Evolutionary conservation across 2,797 vertebrate species (phyloP).

Genomic region (Gephyroberyx darwinii): DNA sequence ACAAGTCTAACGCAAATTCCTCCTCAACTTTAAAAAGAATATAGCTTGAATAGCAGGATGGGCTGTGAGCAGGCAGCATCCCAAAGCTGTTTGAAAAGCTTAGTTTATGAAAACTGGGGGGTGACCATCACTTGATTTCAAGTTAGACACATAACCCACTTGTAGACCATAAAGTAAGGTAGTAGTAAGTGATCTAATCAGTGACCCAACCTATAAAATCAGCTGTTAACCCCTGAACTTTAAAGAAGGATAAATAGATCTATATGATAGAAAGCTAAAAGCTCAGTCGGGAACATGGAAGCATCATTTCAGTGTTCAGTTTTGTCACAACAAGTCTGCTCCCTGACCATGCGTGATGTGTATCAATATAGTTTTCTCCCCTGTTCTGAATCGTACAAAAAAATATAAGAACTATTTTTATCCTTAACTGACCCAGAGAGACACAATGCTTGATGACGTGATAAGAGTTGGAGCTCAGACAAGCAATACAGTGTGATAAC

Average conservation of each 20-base stretch:
- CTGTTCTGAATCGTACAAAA: not conserved
- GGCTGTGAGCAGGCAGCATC: too few relatives aligned
- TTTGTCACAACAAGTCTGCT: not conserved
- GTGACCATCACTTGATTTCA: too few relatives aligned
- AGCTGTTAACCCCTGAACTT: not conserved
- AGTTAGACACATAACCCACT: too few relatives aligned
- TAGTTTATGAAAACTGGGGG: too few relatives aligned
- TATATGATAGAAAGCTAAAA: not conserved
- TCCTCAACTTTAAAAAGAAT: not conserved
- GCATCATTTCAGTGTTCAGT: not conserved
- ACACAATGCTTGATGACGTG: constrained; percentile 35
- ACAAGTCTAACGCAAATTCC: too few relatives aligned
- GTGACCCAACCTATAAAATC: not conserved
- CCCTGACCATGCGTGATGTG: not conserved
- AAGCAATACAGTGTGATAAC: constrained; percentile 55
- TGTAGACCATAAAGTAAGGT: too few relatives aligned
- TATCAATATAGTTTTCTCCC: constrained; percentile 1
- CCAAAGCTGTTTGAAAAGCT: too few relatives aligned
- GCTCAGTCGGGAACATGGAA: constrained; percentile 10
- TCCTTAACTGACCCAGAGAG: constrained; percentile 41
- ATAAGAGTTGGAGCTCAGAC: constrained; percentile 41
- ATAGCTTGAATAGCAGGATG: too few relatives aligned
- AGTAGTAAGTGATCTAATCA: too few relatives aligned
- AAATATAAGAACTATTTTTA: not conserved
- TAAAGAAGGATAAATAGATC: not conserved